Evolutionary conservation across 2,797 vertebrate species (phyloP).

Genomic region (Esox masquinongy): DNA sequence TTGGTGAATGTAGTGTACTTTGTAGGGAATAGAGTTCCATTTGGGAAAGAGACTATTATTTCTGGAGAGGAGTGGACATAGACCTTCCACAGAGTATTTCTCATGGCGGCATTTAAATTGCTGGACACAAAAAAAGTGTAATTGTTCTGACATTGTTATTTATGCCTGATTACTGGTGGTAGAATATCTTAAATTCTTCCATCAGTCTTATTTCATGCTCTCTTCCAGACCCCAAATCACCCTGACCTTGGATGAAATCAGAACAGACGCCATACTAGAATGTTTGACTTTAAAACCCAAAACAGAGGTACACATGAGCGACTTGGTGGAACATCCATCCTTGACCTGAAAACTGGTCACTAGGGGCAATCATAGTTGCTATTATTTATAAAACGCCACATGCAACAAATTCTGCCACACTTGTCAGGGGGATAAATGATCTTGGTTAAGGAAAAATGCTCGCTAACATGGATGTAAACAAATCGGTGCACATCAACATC

Average conservation of each 20-base stretch:
- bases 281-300: background rate
- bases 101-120: conserved; percentile 44
- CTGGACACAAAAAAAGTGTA: conserved; percentile 48
- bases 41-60: conserved; percentile 26
- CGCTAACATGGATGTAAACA: too few relatives aligned
- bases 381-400: too few relatives aligned
- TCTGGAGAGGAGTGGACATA: conserved; percentile 25
- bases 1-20: background rate
- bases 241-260: conserved; percentile 30
- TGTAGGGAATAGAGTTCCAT: background rate
- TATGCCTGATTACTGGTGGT: conserved; percentile 64
- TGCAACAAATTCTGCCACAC: too few relatives aligned
- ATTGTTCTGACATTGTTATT: conserved; percentile 63
- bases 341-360: too few relatives aligned
- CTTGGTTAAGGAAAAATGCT: too few relatives aligned
- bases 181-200: conserved; percentile 57
- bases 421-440: too few relatives aligned
- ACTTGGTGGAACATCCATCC: too few relatives aligned
- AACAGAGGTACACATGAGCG: too few relatives aligned
- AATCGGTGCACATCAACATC: too few relatives aligned
- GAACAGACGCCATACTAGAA: conserved; percentile 19
- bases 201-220: conserved; percentile 50
- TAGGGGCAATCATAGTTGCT: too few relatives aligned
- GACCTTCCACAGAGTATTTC: conserved; percentile 26
- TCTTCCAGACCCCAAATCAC: conserved; percentile 36